phyloP scores from a whole-genome alignment of 2,888 invertebrate genomes.

The Spisula subtruncata region DNA sequence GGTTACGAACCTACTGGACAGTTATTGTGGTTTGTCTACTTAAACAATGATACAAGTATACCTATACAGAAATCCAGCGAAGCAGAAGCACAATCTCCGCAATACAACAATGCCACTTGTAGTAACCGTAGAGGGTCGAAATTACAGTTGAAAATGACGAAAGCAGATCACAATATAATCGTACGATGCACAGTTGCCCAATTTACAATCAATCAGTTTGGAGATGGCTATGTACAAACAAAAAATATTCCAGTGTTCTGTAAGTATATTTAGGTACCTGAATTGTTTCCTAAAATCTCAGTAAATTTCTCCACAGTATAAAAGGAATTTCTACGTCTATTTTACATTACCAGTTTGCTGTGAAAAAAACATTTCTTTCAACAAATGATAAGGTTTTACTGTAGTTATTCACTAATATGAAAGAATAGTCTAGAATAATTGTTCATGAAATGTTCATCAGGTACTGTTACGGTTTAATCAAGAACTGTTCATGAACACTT shows the following conservation, averaged over 20 bases:
- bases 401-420: no score
- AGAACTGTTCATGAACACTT: no score
- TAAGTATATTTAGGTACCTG: constrained; percentile 21
- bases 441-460: no score
- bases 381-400: no score
- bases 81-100: neutral
- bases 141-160: constrained; percentile 47
- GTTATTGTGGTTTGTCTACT: constrained; percentile 55
- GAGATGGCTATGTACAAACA: constrained; percentile 44
- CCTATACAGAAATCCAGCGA: neutral
- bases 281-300: no score
- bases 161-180: constrained; percentile 34
- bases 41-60: neutral
- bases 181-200: constrained; percentile 65
- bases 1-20: constrained; percentile 54
- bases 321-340: no score
- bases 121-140: constrained; percentile 44
- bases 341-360: no score
- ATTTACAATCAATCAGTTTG: constrained; percentile 17
- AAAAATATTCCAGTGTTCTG: constrained; percentile 34
- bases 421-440: no score
- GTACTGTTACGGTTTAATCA: no score
- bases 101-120: constrained; percentile 18
- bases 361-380: no score
- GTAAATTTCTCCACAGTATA: neutral